Evolutionary conservation across 2,797 vertebrate species (phyloP), one percentile per base, ranked within the genome.

Genomic region (Schizopygopsis pylzovi): DNA sequence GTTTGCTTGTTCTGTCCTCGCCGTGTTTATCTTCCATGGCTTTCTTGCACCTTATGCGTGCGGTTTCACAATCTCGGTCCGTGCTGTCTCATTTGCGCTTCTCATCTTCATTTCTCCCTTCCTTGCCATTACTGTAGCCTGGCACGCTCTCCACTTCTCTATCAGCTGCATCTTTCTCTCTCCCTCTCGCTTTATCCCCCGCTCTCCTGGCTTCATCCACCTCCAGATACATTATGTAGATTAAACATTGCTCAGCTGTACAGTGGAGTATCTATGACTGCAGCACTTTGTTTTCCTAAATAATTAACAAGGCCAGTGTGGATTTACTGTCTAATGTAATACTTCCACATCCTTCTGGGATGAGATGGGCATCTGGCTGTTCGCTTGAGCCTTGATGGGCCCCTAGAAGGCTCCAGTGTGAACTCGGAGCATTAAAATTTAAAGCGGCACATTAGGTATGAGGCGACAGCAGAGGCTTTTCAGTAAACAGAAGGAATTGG

Each of bases 231-330:
- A 93, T 93, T 91, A 93, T 92, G 91, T 90, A 92, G 92, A 93
- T 93, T 92, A 92, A 92, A 92, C 91, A 92, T 92, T 78, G 88
- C 88, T 90, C 71, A 85, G 90, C 87, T 86, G 71, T 87, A 89
- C 87, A 90, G 83, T 85, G 85, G 89, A 93, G 89, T 90, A 90
- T 91, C 88, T 92, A 87, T 91, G 90, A 91, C 90, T 91, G 88
- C 91, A 93, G 91, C 91, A 93, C 92, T 93, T 93, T 93, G 91
- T 91, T 92, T 93, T 87, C 87, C 89, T 93, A 91, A 93, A 93
- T 93, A 93, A 93, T 93, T 93, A 93, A 93, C 91, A 90, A 92
- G 91, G 75, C 89, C 76, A 43, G 88, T 90, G 91, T 91, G 91
- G 90, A 92, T 92, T 92, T 93, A 93, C 90, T 90, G 88, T 92